Evolutionary conservation across 2,113 vertebrate genomes (phyloP).

Genomic region (Hystrix cristata): DNA sequence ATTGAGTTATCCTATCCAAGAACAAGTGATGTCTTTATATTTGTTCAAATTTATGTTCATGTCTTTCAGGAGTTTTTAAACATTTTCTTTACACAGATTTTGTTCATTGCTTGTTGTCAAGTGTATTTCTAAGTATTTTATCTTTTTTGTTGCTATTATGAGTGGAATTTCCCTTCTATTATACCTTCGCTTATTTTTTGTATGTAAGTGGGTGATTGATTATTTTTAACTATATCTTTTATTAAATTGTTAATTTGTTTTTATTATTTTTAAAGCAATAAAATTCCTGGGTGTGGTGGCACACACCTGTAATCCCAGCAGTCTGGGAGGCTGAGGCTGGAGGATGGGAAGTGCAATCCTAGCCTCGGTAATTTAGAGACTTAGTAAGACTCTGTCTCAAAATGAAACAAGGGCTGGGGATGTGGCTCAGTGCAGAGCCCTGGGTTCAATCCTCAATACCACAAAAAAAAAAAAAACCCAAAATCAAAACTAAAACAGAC

Average conservation of each 20-base stretch:
- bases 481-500: neutral
- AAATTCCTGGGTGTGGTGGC: neutral
- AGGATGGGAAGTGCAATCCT: neutral
- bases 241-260: neutral
- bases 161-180: neutral
- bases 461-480: neutral
- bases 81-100: neutral
- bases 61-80: constrained; percentile 4
- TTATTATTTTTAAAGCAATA: constrained; percentile 16
- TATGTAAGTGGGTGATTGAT: neutral
- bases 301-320: neutral
- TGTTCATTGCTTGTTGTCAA: constrained; percentile 5
- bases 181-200: constrained; percentile 19
- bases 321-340: neutral
- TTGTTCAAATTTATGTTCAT: constrained; percentile 51
- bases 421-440: neutral
- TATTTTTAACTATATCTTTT: constrained; percentile 24
- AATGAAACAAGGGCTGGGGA: neutral
- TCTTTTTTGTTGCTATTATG: constrained; percentile 15
- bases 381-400: neutral
- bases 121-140: constrained; percentile 33
- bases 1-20: constrained; percentile 5
- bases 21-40: constrained; percentile 17
- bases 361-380: neutral
- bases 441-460: neutral